Conservation (phyloP, 2,113 vertebrate genomes). For the Gymnorhina tibicen region DNA sequence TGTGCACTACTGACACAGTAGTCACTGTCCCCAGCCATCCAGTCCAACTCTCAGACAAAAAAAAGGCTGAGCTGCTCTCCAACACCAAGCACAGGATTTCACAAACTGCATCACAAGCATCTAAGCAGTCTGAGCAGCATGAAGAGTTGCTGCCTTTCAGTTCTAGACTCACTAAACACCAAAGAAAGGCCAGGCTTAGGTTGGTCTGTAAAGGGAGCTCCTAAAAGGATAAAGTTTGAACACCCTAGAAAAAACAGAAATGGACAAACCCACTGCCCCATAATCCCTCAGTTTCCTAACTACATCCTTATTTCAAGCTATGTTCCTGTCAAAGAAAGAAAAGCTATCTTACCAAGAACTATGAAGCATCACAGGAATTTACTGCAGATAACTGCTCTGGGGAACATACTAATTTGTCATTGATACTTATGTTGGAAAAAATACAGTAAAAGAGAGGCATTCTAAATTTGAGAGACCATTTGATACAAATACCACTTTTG, state of each 20-base stretch:
- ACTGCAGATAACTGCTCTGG: background rate
- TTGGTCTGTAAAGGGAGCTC: background rate
- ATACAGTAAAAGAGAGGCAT: background rate
- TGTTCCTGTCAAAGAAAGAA: background rate
- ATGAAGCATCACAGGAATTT: background rate
- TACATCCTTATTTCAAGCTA: background rate
- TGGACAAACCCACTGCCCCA: fast-evolving
- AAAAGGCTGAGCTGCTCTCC: background rate
- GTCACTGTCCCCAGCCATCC: background rate
- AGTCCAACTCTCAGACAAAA: background rate
- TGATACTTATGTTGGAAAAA: background rate
- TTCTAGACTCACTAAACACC: background rate
- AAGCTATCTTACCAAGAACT: background rate
- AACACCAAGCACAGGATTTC: background rate
- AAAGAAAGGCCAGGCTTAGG: background rate
- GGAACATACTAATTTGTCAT: background rate
- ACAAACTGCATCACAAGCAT: background rate
- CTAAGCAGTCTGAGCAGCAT: background rate
- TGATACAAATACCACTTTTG: background rate
- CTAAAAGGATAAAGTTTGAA: background rate
- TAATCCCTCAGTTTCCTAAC: background rate
- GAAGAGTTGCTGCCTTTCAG: background rate
- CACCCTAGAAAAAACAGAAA: background rate
- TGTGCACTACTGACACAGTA: background rate
- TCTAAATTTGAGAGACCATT: background rate